Evolutionary conservation across 1,140 invertebrate species (phyloP).

Genomic region (Drosophila pandora): DNA sequence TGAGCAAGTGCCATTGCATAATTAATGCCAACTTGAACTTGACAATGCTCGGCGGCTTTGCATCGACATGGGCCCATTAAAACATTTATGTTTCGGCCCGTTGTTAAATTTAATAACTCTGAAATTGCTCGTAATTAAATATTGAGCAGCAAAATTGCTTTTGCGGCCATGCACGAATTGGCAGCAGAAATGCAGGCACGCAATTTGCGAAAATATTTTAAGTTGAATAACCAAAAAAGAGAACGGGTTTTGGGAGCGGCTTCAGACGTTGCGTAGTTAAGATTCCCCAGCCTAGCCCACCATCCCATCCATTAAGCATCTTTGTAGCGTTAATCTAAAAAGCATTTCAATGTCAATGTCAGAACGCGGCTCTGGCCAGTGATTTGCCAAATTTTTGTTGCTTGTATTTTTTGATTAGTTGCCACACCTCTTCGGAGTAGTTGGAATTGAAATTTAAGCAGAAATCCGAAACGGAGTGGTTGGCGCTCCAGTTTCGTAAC

Average conservation of each 20-base stretch:
- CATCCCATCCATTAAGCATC: slow-evolving; percentile 43
- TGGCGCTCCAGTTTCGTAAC: slow-evolving; percentile 27
- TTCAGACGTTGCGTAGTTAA: slow-evolving; percentile 42
- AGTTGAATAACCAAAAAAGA: slow-evolving; percentile 75
- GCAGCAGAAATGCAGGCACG: slow-evolving; percentile 69
- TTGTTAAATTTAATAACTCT: slow-evolving; percentile 78
- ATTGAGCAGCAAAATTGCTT: slow-evolving; percentile 54
- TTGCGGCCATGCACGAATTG: slow-evolving; percentile 51
- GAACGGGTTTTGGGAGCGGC: slow-evolving; percentile 57
- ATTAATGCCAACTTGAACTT: slow-evolving; percentile 77
- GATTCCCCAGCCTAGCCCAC: slow-evolving; percentile 51
- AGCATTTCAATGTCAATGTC: slow-evolving; percentile 78
- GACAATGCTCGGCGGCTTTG: slow-evolving; percentile 56
- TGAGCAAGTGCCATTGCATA: slow-evolving; percentile 60
- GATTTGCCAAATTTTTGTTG: slow-evolving; percentile 17
- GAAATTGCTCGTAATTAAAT: slow-evolving; percentile 73
- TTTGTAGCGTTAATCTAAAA: slow-evolving; percentile 27
- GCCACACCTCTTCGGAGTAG: slow-evolving; percentile 27
- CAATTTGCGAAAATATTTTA: slow-evolving; percentile 54
- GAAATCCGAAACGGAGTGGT: slow-evolving; percentile 12
- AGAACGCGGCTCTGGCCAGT: slow-evolving; percentile 29
- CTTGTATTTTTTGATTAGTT: neutral
- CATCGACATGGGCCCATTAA: slow-evolving; percentile 55
- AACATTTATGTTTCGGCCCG: slow-evolving; percentile 38
- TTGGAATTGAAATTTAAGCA: neutral